Percentiles rank a stretch among this genome's conserved stretches.
phyloP scores from a whole-genome alignment of 2,797 vertebrate genomes.

The Acipenser oxyrinchus region DNA sequence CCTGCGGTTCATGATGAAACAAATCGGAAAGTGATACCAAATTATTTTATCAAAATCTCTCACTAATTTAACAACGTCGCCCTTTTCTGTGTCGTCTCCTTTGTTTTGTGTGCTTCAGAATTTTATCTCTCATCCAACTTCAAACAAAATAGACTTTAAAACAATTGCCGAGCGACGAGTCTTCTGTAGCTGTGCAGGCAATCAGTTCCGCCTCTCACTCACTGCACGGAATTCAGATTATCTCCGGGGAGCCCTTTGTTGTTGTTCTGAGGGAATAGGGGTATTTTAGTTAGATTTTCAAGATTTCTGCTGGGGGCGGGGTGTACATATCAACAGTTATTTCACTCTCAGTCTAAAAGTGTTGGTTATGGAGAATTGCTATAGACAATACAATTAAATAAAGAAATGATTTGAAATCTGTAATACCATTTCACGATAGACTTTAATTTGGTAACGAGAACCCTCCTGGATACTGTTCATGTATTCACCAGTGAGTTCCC shows the following conservation, averaged over 20 bases:
- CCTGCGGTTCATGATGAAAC: slow-evolving; percentile 4
- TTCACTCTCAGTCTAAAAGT: slow-evolving; percentile 46
- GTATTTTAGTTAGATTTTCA: slow-evolving; percentile 61
- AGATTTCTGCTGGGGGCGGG: slow-evolving; percentile 50
- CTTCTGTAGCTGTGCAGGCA: slow-evolving; percentile 34
- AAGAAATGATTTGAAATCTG: too few relatives aligned
- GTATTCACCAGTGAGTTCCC: too few relatives aligned
- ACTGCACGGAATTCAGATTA: slow-evolving; percentile 59
- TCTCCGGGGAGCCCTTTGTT: slow-evolving; percentile 55
- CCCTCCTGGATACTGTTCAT: too few relatives aligned
- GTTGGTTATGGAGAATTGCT: slow-evolving; percentile 27
- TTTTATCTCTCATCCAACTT: slow-evolving; percentile 44
- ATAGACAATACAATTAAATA: not conserved
- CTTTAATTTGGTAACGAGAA: too few relatives aligned
- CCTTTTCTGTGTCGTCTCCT: not conserved
- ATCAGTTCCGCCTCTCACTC: slow-evolving; percentile 28
- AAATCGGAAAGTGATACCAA: slow-evolving; percentile 7
- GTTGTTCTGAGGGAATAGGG: slow-evolving; percentile 49
- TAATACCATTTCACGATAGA: too few relatives aligned
- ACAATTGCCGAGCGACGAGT: slow-evolving; percentile 40
- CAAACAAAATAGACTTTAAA: slow-evolving; percentile 54
- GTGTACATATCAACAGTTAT: slow-evolving; percentile 43
- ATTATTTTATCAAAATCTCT: slow-evolving; percentile 5
- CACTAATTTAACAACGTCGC: not conserved
- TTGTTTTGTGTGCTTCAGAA: slow-evolving; percentile 11